Percentiles rank a stretch among this genome's conserved stretches.
These are phyloP conservation scores for Drosophila paracracens DNA, from an alignment of 2,888 invertebrate genomes.

Conservation along the genomic window DNA sequence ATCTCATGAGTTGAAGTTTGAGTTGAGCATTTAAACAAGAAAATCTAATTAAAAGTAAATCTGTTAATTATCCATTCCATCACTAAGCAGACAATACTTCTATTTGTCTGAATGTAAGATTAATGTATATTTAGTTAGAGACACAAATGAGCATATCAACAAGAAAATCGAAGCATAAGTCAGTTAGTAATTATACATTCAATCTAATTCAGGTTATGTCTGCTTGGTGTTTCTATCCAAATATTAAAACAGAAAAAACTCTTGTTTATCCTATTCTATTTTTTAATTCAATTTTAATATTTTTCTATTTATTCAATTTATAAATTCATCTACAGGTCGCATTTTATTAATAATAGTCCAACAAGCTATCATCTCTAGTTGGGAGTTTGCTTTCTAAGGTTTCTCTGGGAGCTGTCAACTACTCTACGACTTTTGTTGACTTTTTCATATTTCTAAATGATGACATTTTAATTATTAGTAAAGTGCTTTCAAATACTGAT, in stretches of 20 bases:
- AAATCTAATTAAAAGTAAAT: background rate
- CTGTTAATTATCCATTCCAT: background rate
- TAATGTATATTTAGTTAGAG: background rate
- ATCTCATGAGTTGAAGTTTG: background rate
- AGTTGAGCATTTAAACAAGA: background rate
- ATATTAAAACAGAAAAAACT: background rate
- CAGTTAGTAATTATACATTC: background rate
- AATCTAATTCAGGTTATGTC: background rate
- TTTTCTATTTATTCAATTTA: background rate
- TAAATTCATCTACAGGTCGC: background rate
- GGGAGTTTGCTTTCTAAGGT: constrained; percentile 1
- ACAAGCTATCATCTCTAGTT: constrained; percentile 15
- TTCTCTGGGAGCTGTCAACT: constrained; percentile 37
- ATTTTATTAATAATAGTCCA: background rate
- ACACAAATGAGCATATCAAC: background rate
- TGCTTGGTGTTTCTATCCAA: background rate
- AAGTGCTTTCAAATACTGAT: constrained; percentile 79
- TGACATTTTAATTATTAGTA: constrained; percentile 84
- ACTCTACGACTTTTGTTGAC: constrained; percentile 65
- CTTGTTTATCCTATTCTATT: fast-evolving
- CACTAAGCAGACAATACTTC: background rate
- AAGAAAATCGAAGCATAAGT: background rate
- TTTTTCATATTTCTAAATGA: constrained; percentile 82
- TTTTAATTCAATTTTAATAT: background rate
- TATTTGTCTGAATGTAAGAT: background rate